phyloP scores from a whole-genome alignment of 2,113 vertebrate species.

The Anarrhichthys ocellatus region DNA sequence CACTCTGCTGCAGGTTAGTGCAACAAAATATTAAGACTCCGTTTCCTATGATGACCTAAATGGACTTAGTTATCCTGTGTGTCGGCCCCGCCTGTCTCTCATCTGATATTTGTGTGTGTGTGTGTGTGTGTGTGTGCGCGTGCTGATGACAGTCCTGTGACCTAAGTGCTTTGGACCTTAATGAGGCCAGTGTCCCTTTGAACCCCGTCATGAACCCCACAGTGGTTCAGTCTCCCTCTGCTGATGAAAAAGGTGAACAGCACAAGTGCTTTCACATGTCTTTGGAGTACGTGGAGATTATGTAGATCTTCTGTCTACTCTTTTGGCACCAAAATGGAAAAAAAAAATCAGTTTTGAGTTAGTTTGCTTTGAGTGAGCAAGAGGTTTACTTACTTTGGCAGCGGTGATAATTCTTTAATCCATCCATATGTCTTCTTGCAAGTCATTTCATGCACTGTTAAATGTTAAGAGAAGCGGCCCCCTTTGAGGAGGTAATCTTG shows the following conservation, averaged over 20 bases:
- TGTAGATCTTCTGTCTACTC: neutral
- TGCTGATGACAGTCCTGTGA: conserved; percentile 23
- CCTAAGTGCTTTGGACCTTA: conserved; percentile 27
- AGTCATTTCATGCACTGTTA: neutral
- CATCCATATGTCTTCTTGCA: neutral
- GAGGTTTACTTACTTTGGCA: conserved; percentile 9
- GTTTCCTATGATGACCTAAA: conserved; percentile 17
- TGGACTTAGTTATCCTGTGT: conserved; percentile 27
- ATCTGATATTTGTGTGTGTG: conserved; percentile 12
- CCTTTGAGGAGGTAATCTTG: neutral
- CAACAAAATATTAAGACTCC: conserved; percentile 38
- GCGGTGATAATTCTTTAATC: conserved; percentile 5
- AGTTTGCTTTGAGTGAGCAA: neutral
- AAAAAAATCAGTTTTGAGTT: conserved; percentile 2
- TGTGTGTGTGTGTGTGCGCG: neutral
- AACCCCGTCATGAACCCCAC: neutral
- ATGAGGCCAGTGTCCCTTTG: conserved; percentile 27
- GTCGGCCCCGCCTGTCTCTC: conserved; percentile 7
- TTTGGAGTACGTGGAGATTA: neutral
- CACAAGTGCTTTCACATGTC: neutral
- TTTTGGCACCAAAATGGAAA: neutral
- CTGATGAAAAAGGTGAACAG: conserved; percentile 1
- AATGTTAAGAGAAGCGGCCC: conserved; percentile 9
- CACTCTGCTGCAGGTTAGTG: neutral
- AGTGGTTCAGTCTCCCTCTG: conserved; percentile 55